Evolutionary conservation across 2,113 vertebrate genomes (phyloP).

Genomic region (Podarcis cretensis): DNA sequence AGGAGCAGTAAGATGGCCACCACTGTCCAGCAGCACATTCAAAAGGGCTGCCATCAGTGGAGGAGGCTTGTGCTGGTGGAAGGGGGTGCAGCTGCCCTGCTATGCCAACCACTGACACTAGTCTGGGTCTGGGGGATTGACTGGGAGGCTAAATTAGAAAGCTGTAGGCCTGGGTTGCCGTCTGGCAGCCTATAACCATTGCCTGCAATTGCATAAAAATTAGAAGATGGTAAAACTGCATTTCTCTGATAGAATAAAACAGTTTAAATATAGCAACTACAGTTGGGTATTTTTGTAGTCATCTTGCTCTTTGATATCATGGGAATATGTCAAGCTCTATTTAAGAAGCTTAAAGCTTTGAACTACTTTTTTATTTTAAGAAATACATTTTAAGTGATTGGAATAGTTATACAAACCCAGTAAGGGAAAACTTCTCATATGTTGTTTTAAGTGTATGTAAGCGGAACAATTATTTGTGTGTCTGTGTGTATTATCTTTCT

Average conservation of each 20-base stretch:
- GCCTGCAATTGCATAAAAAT: constrained; percentile 53
- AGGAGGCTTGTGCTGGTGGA: no score
- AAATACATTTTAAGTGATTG: constrained; percentile 10
- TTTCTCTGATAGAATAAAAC: constrained; percentile 71
- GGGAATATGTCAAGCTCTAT: constrained; percentile 66
- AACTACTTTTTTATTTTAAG: constrained; percentile 19
- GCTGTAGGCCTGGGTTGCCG: neutral
- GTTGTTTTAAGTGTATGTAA: constrained; percentile 29
- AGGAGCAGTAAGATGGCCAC: neutral
- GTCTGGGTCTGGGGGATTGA: neutral
- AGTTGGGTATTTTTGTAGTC: constrained; percentile 38
- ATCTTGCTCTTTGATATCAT: constrained; percentile 75
- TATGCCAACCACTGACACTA: neutral
- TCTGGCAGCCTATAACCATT: neutral
- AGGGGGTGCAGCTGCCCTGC: neutral
- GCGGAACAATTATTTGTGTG: constrained; percentile 29
- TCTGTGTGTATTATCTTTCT: constrained; percentile 23
- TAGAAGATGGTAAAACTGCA: constrained; percentile 67
- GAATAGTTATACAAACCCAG: constrained; percentile 35
- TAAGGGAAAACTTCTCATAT: constrained; percentile 45
- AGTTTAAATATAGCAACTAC: constrained; percentile 79
- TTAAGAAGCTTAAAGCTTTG: constrained; percentile 62
- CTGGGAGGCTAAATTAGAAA: neutral
- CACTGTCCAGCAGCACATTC: neutral
- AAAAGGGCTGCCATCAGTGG: neutral